phyloP scores from a whole-genome alignment of 2,113 vertebrate genomes.

The Orcinus orca region DNA sequence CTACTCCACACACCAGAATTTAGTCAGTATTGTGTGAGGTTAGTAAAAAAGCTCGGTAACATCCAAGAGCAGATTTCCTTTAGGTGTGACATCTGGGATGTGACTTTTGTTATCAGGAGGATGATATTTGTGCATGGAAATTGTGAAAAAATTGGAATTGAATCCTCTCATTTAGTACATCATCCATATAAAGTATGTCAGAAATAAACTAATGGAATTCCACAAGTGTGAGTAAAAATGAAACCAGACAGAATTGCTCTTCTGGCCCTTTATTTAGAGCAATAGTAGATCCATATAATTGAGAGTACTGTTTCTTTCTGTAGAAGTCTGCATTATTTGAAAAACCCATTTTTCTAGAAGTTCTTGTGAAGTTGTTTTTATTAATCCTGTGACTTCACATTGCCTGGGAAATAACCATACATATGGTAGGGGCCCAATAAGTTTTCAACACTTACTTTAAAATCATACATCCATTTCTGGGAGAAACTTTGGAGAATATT shows the following conservation, averaged over 20 bases:
- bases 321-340: constrained; percentile 36
- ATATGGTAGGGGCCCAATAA: background rate
- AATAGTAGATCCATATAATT: background rate
- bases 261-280: constrained; percentile 28
- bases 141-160: constrained; percentile 30
- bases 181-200: background rate
- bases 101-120: constrained; percentile 43
- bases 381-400: background rate
- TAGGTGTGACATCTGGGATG: constrained; percentile 5
- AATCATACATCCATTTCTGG: background rate
- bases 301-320: background rate
- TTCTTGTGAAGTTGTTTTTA: background rate
- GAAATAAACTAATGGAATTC: background rate
- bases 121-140: background rate
- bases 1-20: background rate
- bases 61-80: constrained; percentile 42
- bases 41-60: constrained; percentile 13
- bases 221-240: background rate
- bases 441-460: background rate
- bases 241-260: background rate
- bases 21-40: background rate
- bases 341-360: background rate
- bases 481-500: background rate
- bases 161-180: background rate
- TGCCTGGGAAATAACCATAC: background rate